Evolutionary conservation across 2,797 vertebrate species (phyloP).

Genomic region (Pygocentrus nattereri): DNA sequence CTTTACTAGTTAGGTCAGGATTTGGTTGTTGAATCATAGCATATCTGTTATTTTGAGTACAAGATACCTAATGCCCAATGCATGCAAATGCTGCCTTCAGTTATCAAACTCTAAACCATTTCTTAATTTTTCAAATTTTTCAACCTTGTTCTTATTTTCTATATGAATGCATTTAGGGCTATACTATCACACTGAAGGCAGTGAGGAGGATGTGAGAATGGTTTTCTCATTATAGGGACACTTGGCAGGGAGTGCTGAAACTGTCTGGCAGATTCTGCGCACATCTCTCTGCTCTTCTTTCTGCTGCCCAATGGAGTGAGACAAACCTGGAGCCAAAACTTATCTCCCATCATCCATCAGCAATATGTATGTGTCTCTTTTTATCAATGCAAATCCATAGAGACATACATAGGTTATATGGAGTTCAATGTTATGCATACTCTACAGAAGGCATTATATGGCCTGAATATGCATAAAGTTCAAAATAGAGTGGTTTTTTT

Average conservation of each 20-base stretch:
- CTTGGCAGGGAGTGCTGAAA: slow-evolving; percentile 31
- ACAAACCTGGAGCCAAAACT: slow-evolving; percentile 42
- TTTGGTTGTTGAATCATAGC: no score
- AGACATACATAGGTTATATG: background rate
- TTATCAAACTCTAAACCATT: background rate
- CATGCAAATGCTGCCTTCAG: background rate
- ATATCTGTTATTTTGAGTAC: background rate
- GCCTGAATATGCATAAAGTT: background rate
- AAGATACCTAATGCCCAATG: background rate
- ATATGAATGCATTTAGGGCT: background rate
- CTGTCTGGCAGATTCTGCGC: slow-evolving; percentile 12
- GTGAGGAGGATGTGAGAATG: slow-evolving; percentile 31
- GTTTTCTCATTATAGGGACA: slow-evolving; percentile 53
- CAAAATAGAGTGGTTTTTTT: background rate
- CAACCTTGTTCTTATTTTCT: background rate
- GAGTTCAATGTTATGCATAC: background rate
- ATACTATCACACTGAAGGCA: background rate
- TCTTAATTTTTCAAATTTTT: background rate
- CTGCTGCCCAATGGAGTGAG: slow-evolving; percentile 23
- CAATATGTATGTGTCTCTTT: slow-evolving; percentile 17
- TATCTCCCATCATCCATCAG: slow-evolving; percentile 25
- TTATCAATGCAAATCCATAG: slow-evolving; percentile 4
- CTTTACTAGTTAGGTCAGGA: background rate
- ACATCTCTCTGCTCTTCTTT: slow-evolving; percentile 1
- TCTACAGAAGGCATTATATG: background rate